Evolutionary conservation across 2,888 invertebrate species (phyloP), one percentile per base, ranked within the genome.

Genomic region (Dichetophora obliterata): DNA sequence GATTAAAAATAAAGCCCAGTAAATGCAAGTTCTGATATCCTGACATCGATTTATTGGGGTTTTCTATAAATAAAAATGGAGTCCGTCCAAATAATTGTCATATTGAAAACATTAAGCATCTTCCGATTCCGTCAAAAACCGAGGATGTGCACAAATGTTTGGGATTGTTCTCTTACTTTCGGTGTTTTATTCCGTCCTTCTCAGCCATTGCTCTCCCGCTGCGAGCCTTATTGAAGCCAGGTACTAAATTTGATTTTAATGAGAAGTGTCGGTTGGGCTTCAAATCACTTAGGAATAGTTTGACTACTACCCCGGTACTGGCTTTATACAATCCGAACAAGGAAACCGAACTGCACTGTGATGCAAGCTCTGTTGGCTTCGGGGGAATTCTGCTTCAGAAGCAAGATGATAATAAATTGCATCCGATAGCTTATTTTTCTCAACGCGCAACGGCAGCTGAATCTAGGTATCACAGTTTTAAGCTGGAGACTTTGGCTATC

Each of bases 391-490:
- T 79, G 16, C 19, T 79, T 50, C 79, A 78, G 57, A 72, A 69
- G 24, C 63, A 77, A 48, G 54, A 37, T 3, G 78, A 77, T 63
- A 61, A 66, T 0, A 77, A 77, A 48, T 66, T 76, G 6, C 78
- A 77, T 48, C 75, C 78, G 24, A 50, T 78, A n/a, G 57, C 54
- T 48, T 77, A 75, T 37, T 77, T 75, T 34, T 77, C 75, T 48
- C 19, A 68, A 22, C 34, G 16, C 6, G 37, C 75, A 43, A 37
- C 66, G 1, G 52, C 19, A 6, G 37, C 27, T 54, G 77, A 79
- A 74, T 76, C 81, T 11, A 66, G 81, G 0, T 86, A 84, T 75
- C 83, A 85, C 65, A 85, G 83, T 74, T 87, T 87, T 75, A 85
- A 88, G 69, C 79, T 88, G 0, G 83, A 88, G 72, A 86, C 86